Evolutionary conservation across 2,888 invertebrate genomes (phyloP), one percentile per base, ranked within the genome.

Genomic region (Drosophila pseudotakahashii): DNA sequence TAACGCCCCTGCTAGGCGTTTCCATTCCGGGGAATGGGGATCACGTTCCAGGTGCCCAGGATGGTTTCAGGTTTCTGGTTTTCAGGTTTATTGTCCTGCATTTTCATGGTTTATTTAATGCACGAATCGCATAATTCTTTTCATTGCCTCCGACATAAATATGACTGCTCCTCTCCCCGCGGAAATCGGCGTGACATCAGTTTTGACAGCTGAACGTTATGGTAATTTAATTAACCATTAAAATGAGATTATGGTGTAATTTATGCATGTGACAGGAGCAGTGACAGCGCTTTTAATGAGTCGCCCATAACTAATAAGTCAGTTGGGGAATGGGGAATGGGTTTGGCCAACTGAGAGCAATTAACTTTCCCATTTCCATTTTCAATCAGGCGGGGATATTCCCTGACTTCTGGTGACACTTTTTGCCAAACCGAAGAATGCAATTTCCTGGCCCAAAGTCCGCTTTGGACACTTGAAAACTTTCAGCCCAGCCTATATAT

Each of bases 141-240:
- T 78, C 76, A 80, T 76, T 53, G 66, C 69, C 47, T 36, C 68
- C 52, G 51, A 67, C 66, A 82, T 57, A 80, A 76, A 84, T 74
- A 72, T 75, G n/a, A n/a, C n/a, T n/a, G n/a, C n/a, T n/a, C n/a
- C n/a, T n/a, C n/a, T n/a, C n/a, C n/a, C 39, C 14, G 11, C 6
- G 16, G 42, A 42, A 42, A 42, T 42, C 30, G 26, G 2, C 19
- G 57, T 47, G 53, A 30, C 48, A 58, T 57, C 55, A 36, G 54
- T 63, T 62, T 76, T 78, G 79, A 77, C 68, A 68, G 54, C 61
- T 64, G 68, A 57, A 45, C 70, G 59, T 44, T 66, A 66, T 75
- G 53, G 69, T 75, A 82, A 82, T 87, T 87, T 73, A 82, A 82
- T 88, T 81, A 75, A 73, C 79, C 71, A 87, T 82, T 77, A 75